These are phyloP conservation scores for Scleropages formosus DNA, from an alignment of 2,797 vertebrate species.

Conservation along the genomic window DNA sequence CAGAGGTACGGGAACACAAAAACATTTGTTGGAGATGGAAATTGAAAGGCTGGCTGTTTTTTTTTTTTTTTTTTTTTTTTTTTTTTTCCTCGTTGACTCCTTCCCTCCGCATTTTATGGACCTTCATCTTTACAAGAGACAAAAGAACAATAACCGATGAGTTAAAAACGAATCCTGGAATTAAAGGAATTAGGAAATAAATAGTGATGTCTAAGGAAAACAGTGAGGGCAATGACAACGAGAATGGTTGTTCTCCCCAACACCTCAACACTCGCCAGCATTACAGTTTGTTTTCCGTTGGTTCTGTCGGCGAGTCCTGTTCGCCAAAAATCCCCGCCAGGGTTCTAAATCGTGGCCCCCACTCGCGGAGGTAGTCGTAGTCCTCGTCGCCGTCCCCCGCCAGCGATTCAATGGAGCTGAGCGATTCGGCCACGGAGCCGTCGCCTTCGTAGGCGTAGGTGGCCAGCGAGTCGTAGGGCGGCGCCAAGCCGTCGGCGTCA, in stretches of 20 bases:
- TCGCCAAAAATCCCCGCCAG: constrained; percentile 93
- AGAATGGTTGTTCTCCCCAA: not conserved
- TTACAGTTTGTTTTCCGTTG: constrained; percentile 61
- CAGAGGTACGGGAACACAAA: constrained; percentile 50
- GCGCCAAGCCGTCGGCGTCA: constrained; percentile 82
- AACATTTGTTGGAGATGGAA: constrained; percentile 48
- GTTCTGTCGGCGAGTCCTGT: constrained; percentile 71
- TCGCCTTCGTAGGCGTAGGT: constrained; percentile 95
- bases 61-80: constrained; percentile 38
- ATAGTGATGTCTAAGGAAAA: not conserved
- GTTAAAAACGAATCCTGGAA: constrained; percentile 43
- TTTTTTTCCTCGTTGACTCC: constrained; percentile 53
- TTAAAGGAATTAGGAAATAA: constrained; percentile 21
- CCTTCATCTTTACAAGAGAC: constrained; percentile 45
- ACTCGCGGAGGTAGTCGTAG: constrained; percentile 90
- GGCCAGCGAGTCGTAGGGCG: constrained; percentile 93
- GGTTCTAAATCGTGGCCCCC: constrained; percentile 95
- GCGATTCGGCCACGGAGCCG: constrained; percentile 88
- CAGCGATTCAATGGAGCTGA: constrained; percentile 90
- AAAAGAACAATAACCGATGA: constrained; percentile 35
- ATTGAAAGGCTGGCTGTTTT: constrained; percentile 51
- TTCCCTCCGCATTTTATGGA: constrained; percentile 34
- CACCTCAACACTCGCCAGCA: constrained; percentile 4
- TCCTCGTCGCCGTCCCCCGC: constrained; percentile 81
- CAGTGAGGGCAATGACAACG: not conserved